Evolutionary conservation across 2,797 vertebrate species (phyloP), one percentile per base, ranked within the genome.

Genomic region (Parauchenoglanis ngamensis): DNA sequence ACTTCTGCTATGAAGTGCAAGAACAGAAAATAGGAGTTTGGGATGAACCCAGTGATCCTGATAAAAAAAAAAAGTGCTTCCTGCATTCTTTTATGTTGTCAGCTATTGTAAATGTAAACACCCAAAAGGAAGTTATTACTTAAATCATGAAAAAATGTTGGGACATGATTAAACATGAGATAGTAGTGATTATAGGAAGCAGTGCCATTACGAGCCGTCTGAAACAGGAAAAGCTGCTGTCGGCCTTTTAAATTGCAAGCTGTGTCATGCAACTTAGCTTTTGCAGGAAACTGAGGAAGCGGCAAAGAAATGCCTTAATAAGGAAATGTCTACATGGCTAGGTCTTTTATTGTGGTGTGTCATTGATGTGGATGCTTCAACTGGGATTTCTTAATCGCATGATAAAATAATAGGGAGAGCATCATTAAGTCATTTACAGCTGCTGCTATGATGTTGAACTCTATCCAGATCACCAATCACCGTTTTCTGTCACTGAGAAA

Each of bases 111-210:
- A 89, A 92, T 86, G 81, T 93, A 94, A 95, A 94, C 89, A 87
- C 78, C 88, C 84, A 92, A 92, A 90, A 93, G 94, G 94, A 95
- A 93, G 91, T 94, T 85, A 87, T 94, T 94, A 89, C 86, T 85
- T 87, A 91, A 91, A 84, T 89, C 86, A 70, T 75, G 15, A 35
- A 90, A 87, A 44, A 89, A 86, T 75, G 87, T 86, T 28, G 17
- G 88, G 54, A 88, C 85, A 84, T 89, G 92, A 94, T 95, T 89
- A 91, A 77, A 92, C 82, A 65, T 54, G 80, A 92, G 92, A 93
- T 93, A 91, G 83, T 56, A 23, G 59, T 78, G 56, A 88, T 91
- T 52, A 75, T 44, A 63, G 59, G 70, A 86, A 57, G 56, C 56
- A 67, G 84, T 85, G 84, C 40, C 86, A 88, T 90, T 78, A 88